A percentile compares a stretch with the other conserved stretches of the same genome.
Evolutionary conservation across 2,797 vertebrate genomes (phyloP).

Genomic region (Ctenosaura bakeri): DNA sequence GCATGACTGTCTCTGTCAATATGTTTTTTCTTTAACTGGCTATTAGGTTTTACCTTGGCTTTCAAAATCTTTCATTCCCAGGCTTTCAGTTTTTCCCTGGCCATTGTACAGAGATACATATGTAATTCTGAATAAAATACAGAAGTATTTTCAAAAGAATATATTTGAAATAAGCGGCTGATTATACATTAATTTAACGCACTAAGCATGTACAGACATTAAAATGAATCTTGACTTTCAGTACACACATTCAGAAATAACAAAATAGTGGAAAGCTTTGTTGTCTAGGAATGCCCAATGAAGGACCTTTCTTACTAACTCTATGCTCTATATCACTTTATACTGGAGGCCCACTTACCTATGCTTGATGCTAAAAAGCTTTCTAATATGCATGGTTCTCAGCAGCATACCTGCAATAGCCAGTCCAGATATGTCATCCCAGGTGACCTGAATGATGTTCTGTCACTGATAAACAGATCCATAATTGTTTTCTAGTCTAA

Average conservation of each 20-base stretch:
- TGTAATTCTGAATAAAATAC: not conserved
- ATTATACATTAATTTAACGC: slow-evolving; percentile 1
- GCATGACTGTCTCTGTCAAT: not conserved
- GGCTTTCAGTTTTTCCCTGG: not conserved
- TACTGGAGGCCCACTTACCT: not conserved
- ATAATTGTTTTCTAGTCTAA: not conserved
- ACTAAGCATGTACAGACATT: not conserved
- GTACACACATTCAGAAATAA: not conserved
- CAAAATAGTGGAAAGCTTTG: not conserved
- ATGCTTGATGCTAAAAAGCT: not conserved
- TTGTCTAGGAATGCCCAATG: not conserved
- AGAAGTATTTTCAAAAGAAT: not conserved
- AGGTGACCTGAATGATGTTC: not conserved
- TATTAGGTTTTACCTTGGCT: not conserved
- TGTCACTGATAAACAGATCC: not conserved
- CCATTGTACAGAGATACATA: not conserved
- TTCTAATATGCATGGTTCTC: not conserved
- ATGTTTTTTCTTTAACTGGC: not conserved
- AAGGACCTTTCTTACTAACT: not conserved
- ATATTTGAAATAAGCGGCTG: not conserved
- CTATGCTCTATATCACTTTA: not conserved
- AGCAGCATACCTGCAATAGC: not conserved
- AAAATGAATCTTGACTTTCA: not conserved
- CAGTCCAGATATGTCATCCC: not conserved
- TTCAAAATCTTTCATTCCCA: not conserved